Conservation (phyloP, 2,113 vertebrate genomes). For the Mola mola region DNA sequence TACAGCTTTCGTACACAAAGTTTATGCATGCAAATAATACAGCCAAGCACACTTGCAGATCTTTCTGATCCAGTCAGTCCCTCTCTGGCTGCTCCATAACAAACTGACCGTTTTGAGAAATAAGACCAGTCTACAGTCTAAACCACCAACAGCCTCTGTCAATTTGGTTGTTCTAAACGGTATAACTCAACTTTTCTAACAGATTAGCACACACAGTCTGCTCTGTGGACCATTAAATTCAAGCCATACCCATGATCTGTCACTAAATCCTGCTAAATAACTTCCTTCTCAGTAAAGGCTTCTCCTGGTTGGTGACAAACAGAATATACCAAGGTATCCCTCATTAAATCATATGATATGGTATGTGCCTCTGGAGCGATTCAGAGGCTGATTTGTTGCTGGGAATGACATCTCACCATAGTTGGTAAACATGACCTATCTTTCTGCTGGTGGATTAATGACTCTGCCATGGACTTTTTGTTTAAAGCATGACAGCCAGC, state of each 20-base stretch:
- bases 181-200: too few species aligned
- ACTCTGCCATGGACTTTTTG: constrained; percentile 7
- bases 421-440: constrained; percentile 36
- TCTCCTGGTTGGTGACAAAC: background rate
- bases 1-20: too few species aligned
- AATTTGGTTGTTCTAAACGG: too few species aligned
- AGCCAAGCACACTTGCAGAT: too few species aligned
- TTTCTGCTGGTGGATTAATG: constrained; percentile 49
- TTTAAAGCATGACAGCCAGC: constrained; percentile 5
- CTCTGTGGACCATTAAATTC: constrained; percentile 6
- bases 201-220: constrained; percentile 10
- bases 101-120: too few species aligned
- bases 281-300: background rate
- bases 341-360: constrained; percentile 44
- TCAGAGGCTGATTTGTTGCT: constrained; percentile 8
- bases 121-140: too few species aligned
- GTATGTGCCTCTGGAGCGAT: constrained; percentile 2
- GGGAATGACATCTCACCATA: constrained; percentile 14
- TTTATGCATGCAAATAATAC: too few species aligned
- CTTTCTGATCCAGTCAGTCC: too few species aligned
- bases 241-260: constrained; percentile 13
- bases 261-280: constrained; percentile 26
- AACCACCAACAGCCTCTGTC: too few species aligned
- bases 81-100: too few species aligned
- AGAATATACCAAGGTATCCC: constrained; percentile 3